Base-by-base conservation (phyloP, 2,888 invertebrate species). In the Seladonia tumulorum region DNA sequence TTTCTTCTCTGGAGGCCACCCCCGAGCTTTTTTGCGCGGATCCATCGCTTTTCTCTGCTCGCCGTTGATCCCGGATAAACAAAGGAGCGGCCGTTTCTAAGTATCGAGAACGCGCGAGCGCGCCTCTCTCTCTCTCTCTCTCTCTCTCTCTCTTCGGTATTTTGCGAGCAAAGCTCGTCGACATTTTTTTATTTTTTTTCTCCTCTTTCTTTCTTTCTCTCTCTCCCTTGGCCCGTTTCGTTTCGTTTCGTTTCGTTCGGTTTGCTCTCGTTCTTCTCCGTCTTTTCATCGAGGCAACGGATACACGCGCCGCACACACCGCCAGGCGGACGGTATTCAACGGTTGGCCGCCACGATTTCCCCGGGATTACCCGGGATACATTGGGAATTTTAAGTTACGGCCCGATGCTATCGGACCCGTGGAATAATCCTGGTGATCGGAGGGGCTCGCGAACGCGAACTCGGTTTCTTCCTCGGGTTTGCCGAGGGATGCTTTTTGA, bases 11-110 rank as follows among this genome's bases (percentile, higher is more conserved):
- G 8, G 18, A 29, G 35, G 35, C 66, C 66, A 66, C 63, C 63
- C 25, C 49, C 75, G 53, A 87, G 77, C 82, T 86, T 89, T 90
- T 90, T 87, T 79, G 47, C 79, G 47, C 79, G 25, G 79, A 75
- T 66, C 82, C 74, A 85, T 88, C 82, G 83, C 74, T 76, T 81
- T 76, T 81, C 83, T 73, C 85, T 74, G 63, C 71, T 80, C 71
- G 68, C 76, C 82, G 86, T 75, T 81, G 87, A 88, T 88, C 74
- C 81, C 71, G 76, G 79, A 75, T 82, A 86, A 90, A 90, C 84
- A 90, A 90, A 90, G 83, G 81, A 73, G 71, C 42, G 84, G 71
- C 81, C 45, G 81, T 71, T 77, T 81, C 60, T 73, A 87, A 83
- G 82, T 86, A 89, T 89, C 86, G 82, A 76, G 85, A 88, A 81